Evolutionary conservation across 2,113 vertebrate genomes (phyloP).

Genomic region (Thalassarche chlororhynchos): DNA sequence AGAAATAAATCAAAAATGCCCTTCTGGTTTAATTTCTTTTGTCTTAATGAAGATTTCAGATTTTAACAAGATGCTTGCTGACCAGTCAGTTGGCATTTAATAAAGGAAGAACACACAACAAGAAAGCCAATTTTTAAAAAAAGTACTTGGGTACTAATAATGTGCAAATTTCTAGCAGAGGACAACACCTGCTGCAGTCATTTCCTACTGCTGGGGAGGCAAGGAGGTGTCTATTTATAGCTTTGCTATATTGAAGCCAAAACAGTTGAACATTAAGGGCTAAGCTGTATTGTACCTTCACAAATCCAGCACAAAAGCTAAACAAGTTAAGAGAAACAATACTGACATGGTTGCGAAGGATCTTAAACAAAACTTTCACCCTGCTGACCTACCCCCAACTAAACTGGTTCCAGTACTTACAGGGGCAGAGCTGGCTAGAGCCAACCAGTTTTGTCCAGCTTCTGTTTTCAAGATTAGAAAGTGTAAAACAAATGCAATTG

Average conservation of each 20-base stretch:
- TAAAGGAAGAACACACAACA: neutral
- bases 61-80: neutral
- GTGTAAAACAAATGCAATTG: conserved; percentile 5
- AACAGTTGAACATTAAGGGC: neutral
- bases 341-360: neutral
- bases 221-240: conserved; percentile 39
- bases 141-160: neutral
- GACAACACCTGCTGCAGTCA: conserved; percentile 57
- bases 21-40: neutral
- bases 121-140: neutral
- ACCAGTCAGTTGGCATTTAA: neutral
- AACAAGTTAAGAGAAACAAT: neutral
- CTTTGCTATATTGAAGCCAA: neutral
- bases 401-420: neutral
- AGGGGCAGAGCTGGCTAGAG: neutral
- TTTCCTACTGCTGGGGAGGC: neutral
- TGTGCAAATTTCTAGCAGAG: neutral
- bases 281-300: neutral
- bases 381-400: neutral
- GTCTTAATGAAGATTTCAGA: neutral
- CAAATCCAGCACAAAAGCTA: neutral
- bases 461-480: conserved; percentile 17
- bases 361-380: neutral
- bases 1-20: neutral
- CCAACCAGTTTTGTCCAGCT: neutral